phyloP scores from a whole-genome alignment of 2,888 invertebrate species.

The Podabrus alpinus region DNA sequence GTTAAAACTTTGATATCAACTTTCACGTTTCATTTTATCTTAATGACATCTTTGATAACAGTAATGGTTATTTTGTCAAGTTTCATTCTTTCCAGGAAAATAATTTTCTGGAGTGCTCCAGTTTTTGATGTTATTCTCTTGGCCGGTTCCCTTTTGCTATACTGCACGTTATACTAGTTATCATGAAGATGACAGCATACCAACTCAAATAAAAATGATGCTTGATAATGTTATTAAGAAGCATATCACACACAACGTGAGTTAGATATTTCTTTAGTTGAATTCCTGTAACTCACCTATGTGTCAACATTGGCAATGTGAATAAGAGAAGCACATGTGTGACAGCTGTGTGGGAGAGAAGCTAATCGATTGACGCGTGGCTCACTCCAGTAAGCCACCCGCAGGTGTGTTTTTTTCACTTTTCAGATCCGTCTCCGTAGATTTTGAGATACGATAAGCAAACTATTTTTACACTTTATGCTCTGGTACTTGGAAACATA shows the following conservation, averaged over 20 bases:
- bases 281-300: constrained; percentile 21
- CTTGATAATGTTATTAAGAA: not conserved
- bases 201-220: not conserved
- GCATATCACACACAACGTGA: not conserved
- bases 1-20: not conserved
- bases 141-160: too few relatives aligned
- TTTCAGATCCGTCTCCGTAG: constrained; percentile 23
- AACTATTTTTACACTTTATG: not conserved
- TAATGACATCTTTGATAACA: not conserved
- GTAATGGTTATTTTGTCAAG: not conserved
- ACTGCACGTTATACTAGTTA: too few relatives aligned
- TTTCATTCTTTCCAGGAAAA: not conserved
- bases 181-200: not conserved
- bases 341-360: constrained; percentile 41
- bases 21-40: not conserved
- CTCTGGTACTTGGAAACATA: not conserved
- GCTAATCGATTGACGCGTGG: constrained; percentile 50
- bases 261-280: constrained; percentile 2
- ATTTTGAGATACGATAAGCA: not conserved
- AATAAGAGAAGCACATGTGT: constrained; percentile 40
- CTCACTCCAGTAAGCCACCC: constrained; percentile 41
- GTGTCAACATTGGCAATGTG: constrained; percentile 31
- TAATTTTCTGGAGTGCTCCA: too few relatives aligned
- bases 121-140: too few relatives aligned
- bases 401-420: constrained; percentile 37